phyloP scores from a whole-genome alignment of 2,797 vertebrate species.

The Halcyon badia region DNA sequence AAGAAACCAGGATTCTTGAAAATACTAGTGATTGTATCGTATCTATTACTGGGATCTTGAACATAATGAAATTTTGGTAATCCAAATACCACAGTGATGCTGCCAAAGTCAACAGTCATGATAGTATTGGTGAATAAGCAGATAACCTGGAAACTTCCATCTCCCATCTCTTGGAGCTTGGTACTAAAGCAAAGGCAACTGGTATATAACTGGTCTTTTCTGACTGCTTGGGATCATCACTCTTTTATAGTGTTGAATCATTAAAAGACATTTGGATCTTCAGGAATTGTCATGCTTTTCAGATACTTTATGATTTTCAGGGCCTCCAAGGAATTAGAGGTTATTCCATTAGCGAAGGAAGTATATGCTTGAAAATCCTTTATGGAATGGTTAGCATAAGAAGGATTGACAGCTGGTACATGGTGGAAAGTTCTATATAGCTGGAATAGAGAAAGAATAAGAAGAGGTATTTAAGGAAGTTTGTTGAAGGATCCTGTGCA shows the following conservation, averaged over 20 bases:
- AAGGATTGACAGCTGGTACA: neutral
- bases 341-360: neutral
- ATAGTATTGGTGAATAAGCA: neutral
- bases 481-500: neutral
- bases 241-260: neutral
- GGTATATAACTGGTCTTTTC: neutral
- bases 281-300: neutral
- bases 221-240: neutral
- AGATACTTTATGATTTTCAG: neutral
- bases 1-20: neutral
- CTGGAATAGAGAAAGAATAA: neutral
- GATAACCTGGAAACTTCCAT: neutral
- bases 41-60: neutral
- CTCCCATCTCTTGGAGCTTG: neutral
- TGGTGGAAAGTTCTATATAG: neutral
- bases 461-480: neutral
- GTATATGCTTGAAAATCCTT: neutral
- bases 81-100: neutral
- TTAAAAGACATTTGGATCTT: neutral
- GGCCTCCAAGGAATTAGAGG: neutral
- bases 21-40: neutral
- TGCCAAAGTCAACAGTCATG: neutral
- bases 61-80: neutral
- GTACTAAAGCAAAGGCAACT: neutral
- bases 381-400: neutral